A percentile compares a stretch with the other conserved stretches of the same genome.
Evolutionary conservation across 2,797 vertebrate genomes (phyloP).

Genomic region (Leptoclinus maculatus): DNA sequence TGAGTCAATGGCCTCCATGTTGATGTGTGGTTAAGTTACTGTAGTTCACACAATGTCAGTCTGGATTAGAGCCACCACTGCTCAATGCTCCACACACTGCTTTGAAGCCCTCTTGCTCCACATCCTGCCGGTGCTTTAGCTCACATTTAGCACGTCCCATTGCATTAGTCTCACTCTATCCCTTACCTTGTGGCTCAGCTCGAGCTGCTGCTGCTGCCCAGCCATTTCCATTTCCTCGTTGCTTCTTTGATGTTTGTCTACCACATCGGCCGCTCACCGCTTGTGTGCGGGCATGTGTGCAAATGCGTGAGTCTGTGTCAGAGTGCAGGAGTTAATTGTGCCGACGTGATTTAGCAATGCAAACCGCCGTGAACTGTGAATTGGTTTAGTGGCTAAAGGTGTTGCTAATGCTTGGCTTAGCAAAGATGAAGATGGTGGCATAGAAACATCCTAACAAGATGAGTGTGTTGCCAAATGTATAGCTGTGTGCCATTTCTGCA

Average conservation of each 20-base stretch:
- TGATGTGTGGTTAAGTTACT: conserved; percentile 76
- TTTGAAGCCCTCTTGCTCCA: conserved; percentile 73
- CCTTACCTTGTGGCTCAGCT: conserved; percentile 74
- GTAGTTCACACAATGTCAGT: conserved; percentile 78
- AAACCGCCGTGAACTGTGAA: conserved; percentile 46
- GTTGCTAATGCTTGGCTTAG: conserved; percentile 48
- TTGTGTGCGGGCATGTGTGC: conserved; percentile 22
- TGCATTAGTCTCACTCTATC: conserved; percentile 78
- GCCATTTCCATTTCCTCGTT: conserved; percentile 50
- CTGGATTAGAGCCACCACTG: conserved; percentile 67
- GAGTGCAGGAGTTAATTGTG: conserved; percentile 44
- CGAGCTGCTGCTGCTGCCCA: conserved; percentile 45
- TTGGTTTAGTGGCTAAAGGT: conserved; percentile 42
- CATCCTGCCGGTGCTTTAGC: conserved; percentile 75
- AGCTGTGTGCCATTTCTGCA: conserved; percentile 55
- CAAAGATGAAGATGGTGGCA: conserved; percentile 24
- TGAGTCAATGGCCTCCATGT: conserved; percentile 58
- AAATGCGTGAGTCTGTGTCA: conserved; percentile 18
- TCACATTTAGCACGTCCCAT: conserved; percentile 80
- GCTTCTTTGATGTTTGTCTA: conserved; percentile 63
- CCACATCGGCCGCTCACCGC: conserved; percentile 13
- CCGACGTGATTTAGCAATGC: conserved; percentile 21
- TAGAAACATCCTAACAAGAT: conserved; percentile 46
- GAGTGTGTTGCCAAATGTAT: conserved; percentile 51
- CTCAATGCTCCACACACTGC: conserved; percentile 48